Conservation (phyloP, 2,888 invertebrate genomes). For the Trileptium ribeirensis region DNA sequence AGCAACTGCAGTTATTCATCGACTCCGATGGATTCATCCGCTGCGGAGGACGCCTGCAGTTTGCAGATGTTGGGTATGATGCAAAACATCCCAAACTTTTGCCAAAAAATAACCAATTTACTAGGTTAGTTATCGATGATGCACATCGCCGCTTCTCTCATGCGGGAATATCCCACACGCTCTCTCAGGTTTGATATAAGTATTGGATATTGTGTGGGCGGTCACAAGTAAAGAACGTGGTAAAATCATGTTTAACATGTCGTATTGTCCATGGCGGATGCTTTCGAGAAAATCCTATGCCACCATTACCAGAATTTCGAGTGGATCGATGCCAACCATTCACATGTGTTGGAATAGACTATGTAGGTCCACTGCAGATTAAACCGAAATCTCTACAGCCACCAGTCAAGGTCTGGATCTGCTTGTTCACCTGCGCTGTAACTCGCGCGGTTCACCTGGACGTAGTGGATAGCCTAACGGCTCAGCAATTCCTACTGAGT, state of each 20-base stretch:
- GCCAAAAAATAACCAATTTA: no score
- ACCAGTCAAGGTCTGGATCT: slow-evolving; percentile 43
- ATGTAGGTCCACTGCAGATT: slow-evolving; percentile 50
- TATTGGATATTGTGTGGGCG: slow-evolving; percentile 16
- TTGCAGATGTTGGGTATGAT: no score
- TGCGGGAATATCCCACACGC: slow-evolving; percentile 6
- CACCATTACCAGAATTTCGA: slow-evolving; percentile 10
- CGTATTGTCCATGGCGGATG: neutral
- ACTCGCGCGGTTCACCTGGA: slow-evolving; percentile 52
- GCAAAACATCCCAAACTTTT: no score
- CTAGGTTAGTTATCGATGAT: no score
- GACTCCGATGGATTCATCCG: no score
- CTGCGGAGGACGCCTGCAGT: no score
- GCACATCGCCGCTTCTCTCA: no score
- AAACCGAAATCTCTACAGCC: slow-evolving; percentile 40
- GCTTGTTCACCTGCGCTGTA: slow-evolving; percentile 51
- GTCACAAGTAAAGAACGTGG: slow-evolving; percentile 1
- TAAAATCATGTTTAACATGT: neutral
- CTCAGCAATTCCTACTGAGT: slow-evolving; percentile 44
- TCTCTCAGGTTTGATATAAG: neutral
- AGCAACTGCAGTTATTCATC: no score
- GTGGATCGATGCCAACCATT: slow-evolving; percentile 5
- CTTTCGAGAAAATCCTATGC: neutral
- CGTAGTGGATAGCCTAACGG: slow-evolving; percentile 43
- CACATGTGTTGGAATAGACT: slow-evolving; percentile 45